Percentiles rank a stretch among this genome's conserved stretches.
Conservation (phyloP, 2,113 vertebrate genomes). For the Cryptomyrus ogoouensis region DNA sequence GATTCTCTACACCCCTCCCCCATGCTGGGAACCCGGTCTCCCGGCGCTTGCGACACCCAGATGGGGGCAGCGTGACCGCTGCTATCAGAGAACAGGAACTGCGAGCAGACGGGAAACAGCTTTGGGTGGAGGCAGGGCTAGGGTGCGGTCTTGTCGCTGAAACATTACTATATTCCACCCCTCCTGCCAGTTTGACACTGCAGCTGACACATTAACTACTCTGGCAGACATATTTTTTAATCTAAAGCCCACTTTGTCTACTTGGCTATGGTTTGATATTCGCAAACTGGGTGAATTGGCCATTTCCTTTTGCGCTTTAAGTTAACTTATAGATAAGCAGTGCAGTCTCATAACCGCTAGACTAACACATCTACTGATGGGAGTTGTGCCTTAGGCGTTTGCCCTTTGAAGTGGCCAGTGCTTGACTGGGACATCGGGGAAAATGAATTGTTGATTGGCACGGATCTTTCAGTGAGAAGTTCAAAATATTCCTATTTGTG, state of each 20-base stretch:
- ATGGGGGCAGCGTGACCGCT: neutral
- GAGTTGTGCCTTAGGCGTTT: neutral
- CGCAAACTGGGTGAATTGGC: neutral
- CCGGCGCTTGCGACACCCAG: neutral
- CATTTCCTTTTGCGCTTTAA: neutral
- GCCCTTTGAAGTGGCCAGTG: neutral
- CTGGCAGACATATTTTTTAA: neutral
- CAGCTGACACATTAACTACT: neutral
- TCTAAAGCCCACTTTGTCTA: neutral
- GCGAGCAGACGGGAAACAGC: neutral
- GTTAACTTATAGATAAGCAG: neutral
- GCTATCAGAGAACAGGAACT: conserved; percentile 1
- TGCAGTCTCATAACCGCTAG: neutral
- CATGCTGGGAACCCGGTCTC: neutral
- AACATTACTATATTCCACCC: neutral
- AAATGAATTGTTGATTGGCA: neutral
- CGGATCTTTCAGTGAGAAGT: neutral
- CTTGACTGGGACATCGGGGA: neutral
- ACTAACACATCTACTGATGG: neutral
- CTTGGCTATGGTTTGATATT: neutral
- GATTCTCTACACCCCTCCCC: neutral
- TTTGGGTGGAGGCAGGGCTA: neutral
- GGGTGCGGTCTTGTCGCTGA: neutral
- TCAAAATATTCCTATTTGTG: neutral
- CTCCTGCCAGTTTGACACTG: neutral